Evolutionary conservation across 30 jellyfish, hydroid and myxozoan species (phyloP).

Genomic region (Aurelia coerulea): DNA sequence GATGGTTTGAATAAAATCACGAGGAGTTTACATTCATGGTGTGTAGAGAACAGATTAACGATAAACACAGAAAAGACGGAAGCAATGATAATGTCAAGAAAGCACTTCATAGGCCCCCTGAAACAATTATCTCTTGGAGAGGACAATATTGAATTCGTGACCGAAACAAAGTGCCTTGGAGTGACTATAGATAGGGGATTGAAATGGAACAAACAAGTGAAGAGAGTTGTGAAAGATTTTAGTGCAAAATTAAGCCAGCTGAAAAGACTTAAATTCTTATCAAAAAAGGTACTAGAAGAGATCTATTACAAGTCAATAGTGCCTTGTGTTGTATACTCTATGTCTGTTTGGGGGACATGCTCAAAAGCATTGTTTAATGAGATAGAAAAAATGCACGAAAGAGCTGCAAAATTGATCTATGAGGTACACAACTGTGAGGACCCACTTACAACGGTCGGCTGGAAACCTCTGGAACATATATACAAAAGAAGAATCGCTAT

Average conservation of each 20-base stretch:
- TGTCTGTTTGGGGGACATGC: slow-evolving; percentile 34
- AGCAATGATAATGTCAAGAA: slow-evolving; percentile 11
- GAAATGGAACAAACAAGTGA: no score
- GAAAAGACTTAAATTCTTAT: no score
- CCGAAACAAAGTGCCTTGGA: no score
- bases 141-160: no score
- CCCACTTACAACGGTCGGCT: not conserved
- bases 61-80: no score
- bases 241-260: no score
- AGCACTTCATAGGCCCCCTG: slow-evolving; percentile 4
- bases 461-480: not conserved
- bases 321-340: slow-evolving; percentile 15
- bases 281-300: no score
- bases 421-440: slow-evolving; percentile 3
- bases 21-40: no score
- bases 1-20: slow-evolving; percentile 5
- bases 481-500: no score
- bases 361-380: slow-evolving; percentile 16
- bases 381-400: slow-evolving; percentile 10
- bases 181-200: no score
- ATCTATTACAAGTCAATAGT: slow-evolving; percentile 6
- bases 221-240: no score
- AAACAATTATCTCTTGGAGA: slow-evolving; percentile 1
- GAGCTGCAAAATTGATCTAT: slow-evolving; percentile 26
- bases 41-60: no score